phyloP scores from a whole-genome alignment of 2,797 vertebrate species.

The Centropyge bicolor region DNA sequence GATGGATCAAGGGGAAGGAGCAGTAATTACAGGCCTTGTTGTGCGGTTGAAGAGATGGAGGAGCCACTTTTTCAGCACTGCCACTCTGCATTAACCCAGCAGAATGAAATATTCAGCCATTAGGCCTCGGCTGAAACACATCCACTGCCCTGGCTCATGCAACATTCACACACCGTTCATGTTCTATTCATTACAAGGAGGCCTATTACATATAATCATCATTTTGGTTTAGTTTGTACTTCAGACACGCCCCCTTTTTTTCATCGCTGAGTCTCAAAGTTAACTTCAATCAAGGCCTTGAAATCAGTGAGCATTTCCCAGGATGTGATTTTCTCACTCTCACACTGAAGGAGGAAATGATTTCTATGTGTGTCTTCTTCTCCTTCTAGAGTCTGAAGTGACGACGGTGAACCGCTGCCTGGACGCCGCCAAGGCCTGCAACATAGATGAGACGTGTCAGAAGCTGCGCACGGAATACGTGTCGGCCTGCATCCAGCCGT shows the following conservation, averaged over 20 bases:
- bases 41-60: constrained; percentile 59
- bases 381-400: constrained; percentile 87
- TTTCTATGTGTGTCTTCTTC: constrained; percentile 35
- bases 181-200: constrained; percentile 79
- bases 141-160: constrained; percentile 74
- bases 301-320: constrained; percentile 68
- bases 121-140: constrained; percentile 70
- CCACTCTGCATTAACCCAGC: constrained; percentile 74
- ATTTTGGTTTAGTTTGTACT: constrained; percentile 58
- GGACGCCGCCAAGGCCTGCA: constrained; percentile 95
- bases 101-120: constrained; percentile 80
- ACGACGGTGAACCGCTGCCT: constrained; percentile 92
- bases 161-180: constrained; percentile 80
- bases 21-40: constrained; percentile 71
- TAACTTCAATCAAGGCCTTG: constrained; percentile 55
- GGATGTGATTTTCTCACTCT: constrained; percentile 63
- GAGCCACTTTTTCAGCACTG: constrained; percentile 56
- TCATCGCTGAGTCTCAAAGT: constrained; percentile 33
- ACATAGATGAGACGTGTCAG: constrained; percentile 92
- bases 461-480: constrained; percentile 93
- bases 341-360: constrained; percentile 38
- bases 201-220: constrained; percentile 60
- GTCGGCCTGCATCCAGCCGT: constrained; percentile 90
- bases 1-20: constrained; percentile 54
- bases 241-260: constrained; percentile 23